These are phyloP conservation scores for Gorsachius magnificus DNA, from an alignment of 2,797 vertebrate species.

Conservation along the genomic window DNA sequence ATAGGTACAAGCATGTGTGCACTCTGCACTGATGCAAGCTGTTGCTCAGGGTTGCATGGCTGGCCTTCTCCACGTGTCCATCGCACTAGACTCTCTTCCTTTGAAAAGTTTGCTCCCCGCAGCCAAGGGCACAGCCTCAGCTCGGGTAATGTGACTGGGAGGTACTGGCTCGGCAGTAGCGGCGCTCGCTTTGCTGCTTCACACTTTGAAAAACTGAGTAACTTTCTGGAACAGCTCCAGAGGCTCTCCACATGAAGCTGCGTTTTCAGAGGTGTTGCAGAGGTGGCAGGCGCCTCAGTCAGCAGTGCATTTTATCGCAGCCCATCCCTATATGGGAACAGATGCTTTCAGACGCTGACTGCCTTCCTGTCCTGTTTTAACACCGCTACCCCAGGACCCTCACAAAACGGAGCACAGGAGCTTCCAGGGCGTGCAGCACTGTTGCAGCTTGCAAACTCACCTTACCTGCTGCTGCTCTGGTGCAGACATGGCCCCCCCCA, in stretches of 20 bases:
- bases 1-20: neutral
- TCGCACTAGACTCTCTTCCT: neutral
- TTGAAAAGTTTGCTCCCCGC: neutral
- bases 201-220: neutral
- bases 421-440: neutral
- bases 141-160: neutral
- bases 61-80: neutral
- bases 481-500: neutral
- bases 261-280: neutral
- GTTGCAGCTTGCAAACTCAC: neutral
- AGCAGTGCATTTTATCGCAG: neutral
- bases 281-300: neutral
- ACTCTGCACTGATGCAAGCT: neutral
- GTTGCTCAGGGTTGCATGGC: neutral
- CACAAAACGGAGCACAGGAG: neutral
- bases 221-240: neutral
- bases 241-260: neutral
- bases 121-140: neutral
- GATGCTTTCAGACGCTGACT: neutral
- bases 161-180: neutral
- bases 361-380: neutral
- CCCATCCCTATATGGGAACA: neutral
- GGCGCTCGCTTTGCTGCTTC: fast-evolving
- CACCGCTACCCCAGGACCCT: no score
- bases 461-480: neutral